phyloP scores from a whole-genome alignment of 1,140 invertebrate species.

The Pseudomyrmex gracilis region DNA sequence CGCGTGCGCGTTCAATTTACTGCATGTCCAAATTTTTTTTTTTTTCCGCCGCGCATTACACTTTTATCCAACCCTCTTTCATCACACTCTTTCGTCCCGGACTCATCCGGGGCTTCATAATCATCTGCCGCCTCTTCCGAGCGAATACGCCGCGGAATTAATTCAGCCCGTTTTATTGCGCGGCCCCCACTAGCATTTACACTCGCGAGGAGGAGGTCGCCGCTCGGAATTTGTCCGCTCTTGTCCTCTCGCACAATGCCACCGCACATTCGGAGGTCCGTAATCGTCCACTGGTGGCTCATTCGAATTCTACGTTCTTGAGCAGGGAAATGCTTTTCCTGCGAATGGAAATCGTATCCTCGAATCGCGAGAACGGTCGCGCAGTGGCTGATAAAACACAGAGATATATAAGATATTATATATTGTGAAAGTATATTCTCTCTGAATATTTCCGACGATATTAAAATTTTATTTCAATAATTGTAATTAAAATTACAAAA shows the following conservation, averaged over 20 bases:
- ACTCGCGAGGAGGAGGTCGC: slow-evolving; percentile 53
- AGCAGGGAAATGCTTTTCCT: background rate
- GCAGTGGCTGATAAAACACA: slow-evolving; percentile 5
- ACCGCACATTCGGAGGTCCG: slow-evolving; percentile 37
- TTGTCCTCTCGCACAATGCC: slow-evolving; percentile 29
- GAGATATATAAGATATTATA: background rate
- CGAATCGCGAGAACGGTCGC: slow-evolving; percentile 1
- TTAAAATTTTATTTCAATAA: slow-evolving; percentile 3
- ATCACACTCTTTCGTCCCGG: background rate
- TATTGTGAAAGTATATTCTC: background rate
- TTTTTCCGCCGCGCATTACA: slow-evolving; percentile 27
- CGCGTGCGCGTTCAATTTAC: slow-evolving; percentile 64
- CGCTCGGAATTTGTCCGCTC: slow-evolving; percentile 19
- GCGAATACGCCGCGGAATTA: slow-evolving; percentile 63
- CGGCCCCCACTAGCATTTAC: slow-evolving; percentile 54
- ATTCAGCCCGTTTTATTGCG: slow-evolving; percentile 70
- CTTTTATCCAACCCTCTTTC: slow-evolving; percentile 9
- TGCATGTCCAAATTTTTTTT: slow-evolving; percentile 53
- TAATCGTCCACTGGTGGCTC: slow-evolving; percentile 42
- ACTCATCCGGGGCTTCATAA: slow-evolving; percentile 16
- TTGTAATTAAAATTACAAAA: slow-evolving; percentile 4
- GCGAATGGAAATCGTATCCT: slow-evolving; percentile 47
- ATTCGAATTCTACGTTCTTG: slow-evolving; percentile 51
- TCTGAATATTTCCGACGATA: background rate
- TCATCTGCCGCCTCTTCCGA: slow-evolving; percentile 52